Percentiles rank a stretch among this genome's conserved stretches.
Evolutionary conservation across 2,113 vertebrate genomes (phyloP).

Genomic region (Glaucomys volans): DNA sequence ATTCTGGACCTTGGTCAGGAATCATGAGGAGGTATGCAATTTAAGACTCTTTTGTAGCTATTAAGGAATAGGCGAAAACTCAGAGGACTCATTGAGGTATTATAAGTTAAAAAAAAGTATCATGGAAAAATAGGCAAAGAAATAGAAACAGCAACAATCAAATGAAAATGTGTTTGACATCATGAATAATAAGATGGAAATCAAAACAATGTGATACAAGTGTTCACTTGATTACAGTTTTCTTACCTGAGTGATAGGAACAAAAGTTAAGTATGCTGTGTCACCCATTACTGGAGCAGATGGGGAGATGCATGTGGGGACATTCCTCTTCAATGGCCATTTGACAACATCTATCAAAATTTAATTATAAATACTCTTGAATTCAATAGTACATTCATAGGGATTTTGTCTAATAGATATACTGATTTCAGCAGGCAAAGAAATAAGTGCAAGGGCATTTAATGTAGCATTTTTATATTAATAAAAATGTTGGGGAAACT

Average conservation of each 20-base stretch:
- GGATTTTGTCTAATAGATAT: neutral
- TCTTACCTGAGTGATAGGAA: neutral
- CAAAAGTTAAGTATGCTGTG: neutral
- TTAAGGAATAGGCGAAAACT: conserved; percentile 7
- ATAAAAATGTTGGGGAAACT: neutral
- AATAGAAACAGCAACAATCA: conserved; percentile 24
- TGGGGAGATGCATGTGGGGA: neutral
- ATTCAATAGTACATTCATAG: neutral
- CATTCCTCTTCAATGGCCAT: neutral
- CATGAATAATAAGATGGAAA: neutral
- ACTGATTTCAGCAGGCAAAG: neutral
- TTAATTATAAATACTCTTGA: neutral
- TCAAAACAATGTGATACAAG: neutral
- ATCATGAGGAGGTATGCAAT: neutral
- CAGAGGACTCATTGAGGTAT: neutral
- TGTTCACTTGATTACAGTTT: neutral
- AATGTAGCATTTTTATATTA: neutral
- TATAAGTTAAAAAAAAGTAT: conserved; percentile 24
- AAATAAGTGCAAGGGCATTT: neutral
- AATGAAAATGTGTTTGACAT: neutral
- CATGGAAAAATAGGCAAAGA: neutral
- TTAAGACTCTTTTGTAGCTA: neutral
- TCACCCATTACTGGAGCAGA: neutral
- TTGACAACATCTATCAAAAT: neutral
- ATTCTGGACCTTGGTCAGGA: neutral